Percentiles rank a stretch among this genome's conserved stretches.
Evolutionary conservation across 2,888 invertebrate species (phyloP).

Genomic region (Brachynemurus nebulosus): DNA sequence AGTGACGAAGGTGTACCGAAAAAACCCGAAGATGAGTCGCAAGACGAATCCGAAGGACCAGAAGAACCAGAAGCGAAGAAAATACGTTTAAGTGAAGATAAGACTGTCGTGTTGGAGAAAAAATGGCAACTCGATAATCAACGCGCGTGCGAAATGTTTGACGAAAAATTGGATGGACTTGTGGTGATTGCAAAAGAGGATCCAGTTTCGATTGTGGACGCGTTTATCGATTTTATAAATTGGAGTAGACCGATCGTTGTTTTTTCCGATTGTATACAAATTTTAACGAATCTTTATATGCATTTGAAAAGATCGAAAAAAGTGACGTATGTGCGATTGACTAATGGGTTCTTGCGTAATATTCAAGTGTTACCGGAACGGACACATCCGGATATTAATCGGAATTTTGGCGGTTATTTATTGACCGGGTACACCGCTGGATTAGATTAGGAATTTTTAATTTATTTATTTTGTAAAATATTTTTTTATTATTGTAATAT

Average conservation of each 20-base stretch:
- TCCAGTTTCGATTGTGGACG: slow-evolving; percentile 63
- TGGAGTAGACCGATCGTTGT: slow-evolving; percentile 76
- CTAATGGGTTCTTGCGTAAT: slow-evolving; percentile 75
- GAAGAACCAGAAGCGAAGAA: slow-evolving; percentile 3
- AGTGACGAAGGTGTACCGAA: not conserved
- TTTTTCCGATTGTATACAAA: slow-evolving; percentile 67
- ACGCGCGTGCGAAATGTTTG: slow-evolving; percentile 45
- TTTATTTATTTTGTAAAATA: no score
- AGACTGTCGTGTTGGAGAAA: slow-evolving; percentile 26
- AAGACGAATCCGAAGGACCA: slow-evolving; percentile 7
- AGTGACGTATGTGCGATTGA: slow-evolving; percentile 62
- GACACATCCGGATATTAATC: slow-evolving; percentile 89
- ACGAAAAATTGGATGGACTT: slow-evolving; percentile 55
- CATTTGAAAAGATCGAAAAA: slow-evolving; percentile 57
- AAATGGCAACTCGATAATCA: slow-evolving; percentile 59
- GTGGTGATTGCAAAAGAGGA: slow-evolving; percentile 74
- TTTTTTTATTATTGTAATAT: not conserved
- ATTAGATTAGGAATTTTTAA: no score
- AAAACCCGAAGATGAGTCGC: not conserved
- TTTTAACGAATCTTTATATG: slow-evolving; percentile 69
- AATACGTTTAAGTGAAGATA: not conserved
- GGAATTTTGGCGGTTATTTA: slow-evolving; percentile 83
- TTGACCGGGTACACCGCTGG: slow-evolving; percentile 50
- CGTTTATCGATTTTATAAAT: slow-evolving; percentile 61
- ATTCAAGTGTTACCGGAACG: slow-evolving; percentile 84